Conservation (phyloP, 2,113 vertebrate genomes). For the Charina bottae region DNA sequence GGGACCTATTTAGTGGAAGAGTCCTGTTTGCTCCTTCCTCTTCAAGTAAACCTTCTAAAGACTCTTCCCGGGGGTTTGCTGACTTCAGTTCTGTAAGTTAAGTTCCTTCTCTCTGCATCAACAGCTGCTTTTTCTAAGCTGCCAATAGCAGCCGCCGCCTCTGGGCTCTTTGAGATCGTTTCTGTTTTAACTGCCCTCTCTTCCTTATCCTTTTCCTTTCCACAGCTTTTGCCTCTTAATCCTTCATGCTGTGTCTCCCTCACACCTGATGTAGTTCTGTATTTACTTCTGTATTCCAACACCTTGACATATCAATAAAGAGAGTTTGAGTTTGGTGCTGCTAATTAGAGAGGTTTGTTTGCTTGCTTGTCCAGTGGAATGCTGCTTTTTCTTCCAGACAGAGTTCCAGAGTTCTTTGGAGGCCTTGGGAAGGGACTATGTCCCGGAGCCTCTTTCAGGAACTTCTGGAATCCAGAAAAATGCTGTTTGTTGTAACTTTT, state of each 20-base stretch:
- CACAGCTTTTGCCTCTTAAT: conserved; percentile 55
- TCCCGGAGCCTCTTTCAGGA: background rate
- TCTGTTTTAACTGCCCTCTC: background rate
- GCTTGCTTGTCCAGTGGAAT: conserved; percentile 57
- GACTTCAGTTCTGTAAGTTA: conserved; percentile 96
- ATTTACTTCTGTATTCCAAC: conserved; percentile 73
- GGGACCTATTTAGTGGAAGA: conserved; percentile 97
- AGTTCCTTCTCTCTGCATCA: conserved; percentile 78
- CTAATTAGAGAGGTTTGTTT: conserved; percentile 50
- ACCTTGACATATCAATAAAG: conserved; percentile 73
- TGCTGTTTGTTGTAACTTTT: background rate
- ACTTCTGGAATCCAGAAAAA: background rate
- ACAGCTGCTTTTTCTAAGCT: conserved; percentile 61
- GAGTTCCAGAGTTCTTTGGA: conserved; percentile 19
- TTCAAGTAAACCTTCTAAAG: conserved; percentile 90
- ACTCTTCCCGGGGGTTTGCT: conserved; percentile 87
- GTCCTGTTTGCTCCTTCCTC: conserved; percentile 91
- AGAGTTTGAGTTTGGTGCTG: conserved; percentile 52
- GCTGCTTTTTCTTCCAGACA: conserved; percentile 46
- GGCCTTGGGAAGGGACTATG: background rate
- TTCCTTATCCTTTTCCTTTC: background rate
- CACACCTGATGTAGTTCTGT: conserved; percentile 65
- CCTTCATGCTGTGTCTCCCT: conserved; percentile 34
- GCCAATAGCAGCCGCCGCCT: conserved; percentile 61
- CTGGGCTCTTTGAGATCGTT: background rate